Conservation (phyloP, 2,797 vertebrate genomes). For the Schizopygopsis pylzovi region DNA sequence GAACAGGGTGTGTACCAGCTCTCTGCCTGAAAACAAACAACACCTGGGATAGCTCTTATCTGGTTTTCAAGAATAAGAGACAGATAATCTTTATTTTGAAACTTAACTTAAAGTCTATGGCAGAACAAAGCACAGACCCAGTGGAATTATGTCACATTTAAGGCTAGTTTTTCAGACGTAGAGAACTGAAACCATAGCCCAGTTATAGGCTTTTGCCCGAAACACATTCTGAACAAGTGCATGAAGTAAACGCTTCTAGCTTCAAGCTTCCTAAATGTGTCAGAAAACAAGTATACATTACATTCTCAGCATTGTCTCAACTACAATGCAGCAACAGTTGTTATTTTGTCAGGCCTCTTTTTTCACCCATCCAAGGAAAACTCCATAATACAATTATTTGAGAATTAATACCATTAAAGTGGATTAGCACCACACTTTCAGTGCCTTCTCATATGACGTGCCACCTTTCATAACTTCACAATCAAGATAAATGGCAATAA, state of each 20-base stretch:
- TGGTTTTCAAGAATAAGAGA: neutral
- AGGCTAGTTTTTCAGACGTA: neutral
- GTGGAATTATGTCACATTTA: slow-evolving; percentile 4
- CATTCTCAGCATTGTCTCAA: neutral
- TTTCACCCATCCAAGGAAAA: neutral
- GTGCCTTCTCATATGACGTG: neutral
- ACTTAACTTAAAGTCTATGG: neutral
- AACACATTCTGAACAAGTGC: neutral
- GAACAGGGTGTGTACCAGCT: slow-evolving; percentile 39
- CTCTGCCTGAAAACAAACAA: slow-evolving; percentile 41
- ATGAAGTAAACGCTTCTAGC: neutral
- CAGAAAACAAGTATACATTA: neutral
- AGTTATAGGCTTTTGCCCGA: neutral
- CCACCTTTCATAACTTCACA: slow-evolving; percentile 6
- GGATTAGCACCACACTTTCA: neutral
- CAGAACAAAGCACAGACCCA: slow-evolving; percentile 22
- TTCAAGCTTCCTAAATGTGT: neutral
- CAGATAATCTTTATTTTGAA: slow-evolving; percentile 3
- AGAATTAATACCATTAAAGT: neutral
- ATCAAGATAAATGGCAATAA: slow-evolving; percentile 19
- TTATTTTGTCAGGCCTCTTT: neutral
- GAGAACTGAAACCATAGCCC: slow-evolving; percentile 4
- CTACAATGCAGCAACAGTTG: neutral
- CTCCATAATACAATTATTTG: neutral
- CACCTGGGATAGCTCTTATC: slow-evolving; percentile 35